Conservation (phyloP, 1,140 invertebrate species). For the Neelides sp. region DNA sequence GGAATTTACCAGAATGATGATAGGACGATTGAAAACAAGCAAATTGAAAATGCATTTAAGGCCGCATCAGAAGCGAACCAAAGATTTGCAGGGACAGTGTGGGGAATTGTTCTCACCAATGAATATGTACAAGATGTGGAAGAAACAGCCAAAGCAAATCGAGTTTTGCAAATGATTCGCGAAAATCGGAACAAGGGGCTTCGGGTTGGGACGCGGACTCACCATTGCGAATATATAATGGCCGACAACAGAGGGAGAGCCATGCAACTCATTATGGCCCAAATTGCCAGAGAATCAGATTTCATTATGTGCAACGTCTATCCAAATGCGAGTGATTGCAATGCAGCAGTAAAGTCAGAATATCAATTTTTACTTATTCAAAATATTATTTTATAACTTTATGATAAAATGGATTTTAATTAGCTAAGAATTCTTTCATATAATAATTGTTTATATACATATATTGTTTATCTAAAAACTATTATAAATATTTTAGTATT, state of each 20-base stretch:
- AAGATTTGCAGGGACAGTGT: conserved; percentile 22
- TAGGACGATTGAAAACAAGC: conserved; percentile 5
- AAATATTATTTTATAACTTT: no score
- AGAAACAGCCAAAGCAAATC: conserved; percentile 9
- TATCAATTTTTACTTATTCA: no score
- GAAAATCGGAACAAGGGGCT: conserved; percentile 18
- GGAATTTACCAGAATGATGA: conserved; percentile 23
- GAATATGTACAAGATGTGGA: conserved; percentile 15
- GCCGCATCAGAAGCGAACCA: conserved; percentile 23
- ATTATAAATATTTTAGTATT: no score
- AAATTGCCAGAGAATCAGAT: conserved; percentile 22
- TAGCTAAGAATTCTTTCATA: no score
- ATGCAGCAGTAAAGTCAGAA: no score
- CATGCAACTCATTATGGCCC: conserved; percentile 10
- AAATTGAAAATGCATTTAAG: conserved; percentile 27
- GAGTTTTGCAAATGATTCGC: conserved; percentile 23
- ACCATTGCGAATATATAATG: conserved; percentile 27
- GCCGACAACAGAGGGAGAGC: conserved; percentile 17
- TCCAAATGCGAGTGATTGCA: not conserved
- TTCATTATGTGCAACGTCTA: conserved; percentile 29
- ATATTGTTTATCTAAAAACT: no score
- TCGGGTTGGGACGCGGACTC: conserved; percentile 16
- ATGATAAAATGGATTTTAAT: no score
- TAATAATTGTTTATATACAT: no score
- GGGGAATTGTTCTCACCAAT: conserved; percentile 22